These are phyloP conservation scores for cattle (Bos taurus) DNA, from an alignment of 2,113 vertebrate genomes.

Conservation along the genomic window DNA sequence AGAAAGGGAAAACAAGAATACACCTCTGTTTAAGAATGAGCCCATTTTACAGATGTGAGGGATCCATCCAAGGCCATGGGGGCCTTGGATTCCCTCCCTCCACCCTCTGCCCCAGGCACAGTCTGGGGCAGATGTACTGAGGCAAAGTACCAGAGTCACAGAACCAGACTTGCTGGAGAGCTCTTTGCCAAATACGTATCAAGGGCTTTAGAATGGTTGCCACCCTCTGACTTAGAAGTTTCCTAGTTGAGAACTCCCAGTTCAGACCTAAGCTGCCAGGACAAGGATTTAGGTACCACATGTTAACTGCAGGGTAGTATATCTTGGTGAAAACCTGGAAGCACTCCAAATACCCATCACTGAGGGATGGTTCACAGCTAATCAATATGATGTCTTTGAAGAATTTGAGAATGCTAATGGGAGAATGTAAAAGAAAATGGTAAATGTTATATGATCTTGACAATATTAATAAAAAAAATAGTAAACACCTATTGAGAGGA, in stretches of 20 bases:
- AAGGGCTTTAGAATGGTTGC: not conserved
- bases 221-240: not conserved
- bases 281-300: not conserved
- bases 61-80: not conserved
- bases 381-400: not conserved
- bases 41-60: not conserved
- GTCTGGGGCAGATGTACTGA: not conserved
- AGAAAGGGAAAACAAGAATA: not conserved
- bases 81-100: not conserved
- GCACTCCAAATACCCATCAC: not conserved
- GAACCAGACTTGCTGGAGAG: constrained; percentile 37
- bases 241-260: not conserved
- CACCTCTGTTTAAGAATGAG: not conserved
- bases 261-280: not conserved
- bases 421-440: not conserved
- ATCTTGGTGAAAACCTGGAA: not conserved
- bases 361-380: not conserved
- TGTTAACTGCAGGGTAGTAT: not conserved
- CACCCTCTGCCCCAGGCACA: not conserved
- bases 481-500: not conserved
- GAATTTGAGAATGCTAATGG: not conserved
- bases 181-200: constrained; percentile 6
- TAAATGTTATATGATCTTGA: not conserved
- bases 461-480: not conserved
- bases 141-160: not conserved